Percentiles rank a stretch among this genome's conserved stretches.
Conservation (phyloP, 2,888 invertebrate species). For the Clostera curtula region DNA sequence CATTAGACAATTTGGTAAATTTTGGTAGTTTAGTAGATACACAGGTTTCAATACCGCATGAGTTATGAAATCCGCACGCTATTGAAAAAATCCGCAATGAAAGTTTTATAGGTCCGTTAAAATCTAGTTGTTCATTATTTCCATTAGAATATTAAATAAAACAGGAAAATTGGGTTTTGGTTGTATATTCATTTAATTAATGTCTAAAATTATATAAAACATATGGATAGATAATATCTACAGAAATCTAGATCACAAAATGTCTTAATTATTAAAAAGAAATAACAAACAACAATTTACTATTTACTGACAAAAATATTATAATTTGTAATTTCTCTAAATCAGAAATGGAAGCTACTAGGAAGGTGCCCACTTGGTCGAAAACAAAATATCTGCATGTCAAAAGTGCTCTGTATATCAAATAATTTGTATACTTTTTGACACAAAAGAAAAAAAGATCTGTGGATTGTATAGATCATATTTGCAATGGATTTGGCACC, state of each 20-base stretch:
- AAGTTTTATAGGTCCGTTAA: conserved; percentile 3
- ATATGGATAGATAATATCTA: conserved; percentile 31
- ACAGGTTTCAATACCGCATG: too few species aligned
- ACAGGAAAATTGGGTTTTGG: conserved; percentile 21
- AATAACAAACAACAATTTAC: conserved; percentile 37
- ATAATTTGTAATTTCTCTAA: conserved; percentile 22
- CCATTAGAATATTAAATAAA: conserved; percentile 11
- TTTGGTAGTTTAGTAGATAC: too few species aligned
- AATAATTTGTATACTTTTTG: conserved; percentile 34
- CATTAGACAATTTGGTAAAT: too few species aligned
- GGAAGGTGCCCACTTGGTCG: conserved; percentile 35
- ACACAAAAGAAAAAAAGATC: conserved; percentile 20
- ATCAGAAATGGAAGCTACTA: conserved; percentile 40
- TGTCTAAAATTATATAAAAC: conserved; percentile 44
- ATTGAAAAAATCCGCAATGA: conserved; percentile 14
- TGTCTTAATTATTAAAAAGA: conserved; percentile 29
- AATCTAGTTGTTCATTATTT: neutral
- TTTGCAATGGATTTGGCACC: conserved; percentile 23
- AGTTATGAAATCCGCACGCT: too few species aligned
- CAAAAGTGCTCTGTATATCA: conserved; percentile 27
- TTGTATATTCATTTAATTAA: conserved; percentile 34
- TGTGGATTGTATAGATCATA: conserved; percentile 26
- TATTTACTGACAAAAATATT: conserved; percentile 17
- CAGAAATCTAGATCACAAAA: conserved; percentile 38
- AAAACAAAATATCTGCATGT: conserved; percentile 12